Conservation (phyloP, 2,797 vertebrate genomes). For the Heteromormyrus szaboi region DNA sequence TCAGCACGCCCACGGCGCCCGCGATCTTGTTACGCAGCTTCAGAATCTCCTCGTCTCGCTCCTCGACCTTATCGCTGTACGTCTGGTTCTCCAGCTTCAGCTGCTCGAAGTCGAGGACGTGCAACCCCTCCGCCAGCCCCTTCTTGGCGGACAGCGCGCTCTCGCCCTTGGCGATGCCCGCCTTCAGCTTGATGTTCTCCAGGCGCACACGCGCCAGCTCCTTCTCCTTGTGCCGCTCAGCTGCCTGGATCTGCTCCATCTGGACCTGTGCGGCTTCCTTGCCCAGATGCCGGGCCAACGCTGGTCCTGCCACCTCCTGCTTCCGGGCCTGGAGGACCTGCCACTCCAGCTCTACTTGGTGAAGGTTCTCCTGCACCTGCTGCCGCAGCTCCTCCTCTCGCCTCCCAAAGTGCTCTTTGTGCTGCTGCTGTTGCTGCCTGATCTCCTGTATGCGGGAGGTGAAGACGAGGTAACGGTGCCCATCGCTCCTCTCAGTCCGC, state of each 20-base stretch:
- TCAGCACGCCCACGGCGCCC: slow-evolving; percentile 54
- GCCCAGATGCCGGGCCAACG: too few relatives aligned
- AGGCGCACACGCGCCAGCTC: slow-evolving; percentile 24
- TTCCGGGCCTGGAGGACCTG: too few relatives aligned
- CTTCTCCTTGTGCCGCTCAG: too few relatives aligned
- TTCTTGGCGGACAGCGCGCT: slow-evolving; percentile 42
- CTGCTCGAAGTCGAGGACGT: slow-evolving; percentile 56
- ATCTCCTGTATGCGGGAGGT: slow-evolving; percentile 50
- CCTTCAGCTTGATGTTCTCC: slow-evolving; percentile 60
- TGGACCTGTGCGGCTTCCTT: too few relatives aligned
- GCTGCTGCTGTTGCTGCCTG: slow-evolving; percentile 35
- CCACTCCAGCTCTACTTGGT: too few relatives aligned
- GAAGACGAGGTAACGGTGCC: slow-evolving; percentile 49
- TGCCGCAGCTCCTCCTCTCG: slow-evolving; percentile 42
- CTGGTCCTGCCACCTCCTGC: too few relatives aligned
- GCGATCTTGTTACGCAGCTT: slow-evolving; percentile 59
- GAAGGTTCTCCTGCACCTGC: slow-evolving; percentile 12
- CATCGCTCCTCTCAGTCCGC: slow-evolving; percentile 29
- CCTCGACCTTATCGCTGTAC: slow-evolving; percentile 46
- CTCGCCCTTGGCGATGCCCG: slow-evolving; percentile 47
- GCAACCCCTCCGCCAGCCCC: slow-evolving; percentile 39
- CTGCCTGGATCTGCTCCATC: too few relatives aligned
- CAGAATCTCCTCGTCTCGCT: slow-evolving; percentile 52
- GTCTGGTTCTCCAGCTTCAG: slow-evolving; percentile 46
- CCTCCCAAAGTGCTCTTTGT: slow-evolving; percentile 37